Conservation (phyloP, 2,113 vertebrate species). For the Tinamus guttatus region DNA sequence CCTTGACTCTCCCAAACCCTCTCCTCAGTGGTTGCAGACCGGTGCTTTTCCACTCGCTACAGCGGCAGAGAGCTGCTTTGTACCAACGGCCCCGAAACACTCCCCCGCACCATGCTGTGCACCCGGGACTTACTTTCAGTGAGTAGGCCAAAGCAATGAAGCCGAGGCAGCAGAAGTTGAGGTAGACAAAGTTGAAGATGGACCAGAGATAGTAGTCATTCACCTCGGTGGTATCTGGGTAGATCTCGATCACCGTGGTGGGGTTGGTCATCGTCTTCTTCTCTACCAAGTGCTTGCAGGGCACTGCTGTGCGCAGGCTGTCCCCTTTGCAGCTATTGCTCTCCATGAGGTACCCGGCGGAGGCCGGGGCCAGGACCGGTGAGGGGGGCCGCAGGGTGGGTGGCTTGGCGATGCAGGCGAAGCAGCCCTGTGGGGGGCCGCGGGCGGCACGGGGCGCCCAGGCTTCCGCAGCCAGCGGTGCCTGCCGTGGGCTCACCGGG, state of each 20-base stretch:
- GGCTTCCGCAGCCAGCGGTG: constrained; percentile 81
- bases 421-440: constrained; percentile 74
- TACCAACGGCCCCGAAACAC: accelerated
- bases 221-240: constrained; percentile 81
- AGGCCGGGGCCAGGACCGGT: constrained; percentile 59
- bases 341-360: constrained; percentile 80
- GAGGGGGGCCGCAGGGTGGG: constrained; percentile 70
- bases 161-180: constrained; percentile 88
- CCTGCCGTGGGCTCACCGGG: constrained; percentile 46
- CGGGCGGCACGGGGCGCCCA: constrained; percentile 76
- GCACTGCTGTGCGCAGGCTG: constrained; percentile 67
- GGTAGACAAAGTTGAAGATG: constrained; percentile 89
- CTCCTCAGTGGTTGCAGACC: background rate
- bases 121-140: constrained; percentile 77
- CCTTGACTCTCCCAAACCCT: background rate
- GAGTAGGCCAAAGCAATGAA: constrained; percentile 87
- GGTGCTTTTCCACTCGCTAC: background rate
- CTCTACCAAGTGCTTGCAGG: constrained; percentile 80
- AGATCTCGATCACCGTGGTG: constrained; percentile 79
- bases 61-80: background rate
- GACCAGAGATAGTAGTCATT: constrained; percentile 87
- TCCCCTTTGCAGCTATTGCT: constrained; percentile 80
- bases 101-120: accelerated
- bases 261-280: constrained; percentile 82
- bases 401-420: constrained; percentile 79